Evolutionary conservation across 2,113 vertebrate species (phyloP).

Genomic region (Leuciscus idus): DNA sequence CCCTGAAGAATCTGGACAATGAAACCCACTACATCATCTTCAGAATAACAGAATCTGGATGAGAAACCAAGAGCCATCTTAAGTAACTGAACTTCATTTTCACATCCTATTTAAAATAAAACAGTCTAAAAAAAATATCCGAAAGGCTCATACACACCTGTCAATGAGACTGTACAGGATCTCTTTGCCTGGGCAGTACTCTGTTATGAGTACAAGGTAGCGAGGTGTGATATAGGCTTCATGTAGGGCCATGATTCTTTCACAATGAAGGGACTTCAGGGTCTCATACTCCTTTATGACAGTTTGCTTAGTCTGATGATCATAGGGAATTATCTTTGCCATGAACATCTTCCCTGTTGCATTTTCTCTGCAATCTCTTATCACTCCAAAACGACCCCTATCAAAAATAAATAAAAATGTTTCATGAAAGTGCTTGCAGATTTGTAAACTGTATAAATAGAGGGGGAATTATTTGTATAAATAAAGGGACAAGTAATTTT

Average conservation of each 20-base stretch:
- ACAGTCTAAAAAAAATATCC: background rate
- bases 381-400: slow-evolving; percentile 91
- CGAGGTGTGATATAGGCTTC: slow-evolving; percentile 95
- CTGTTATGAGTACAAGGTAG: slow-evolving; percentile 93
- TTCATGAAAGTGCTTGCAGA: background rate
- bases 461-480: background rate
- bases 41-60: slow-evolving; percentile 90
- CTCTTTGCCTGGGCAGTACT: slow-evolving; percentile 89
- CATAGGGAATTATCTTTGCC: slow-evolving; percentile 92
- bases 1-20: slow-evolving; percentile 90
- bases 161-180: slow-evolving; percentile 90
- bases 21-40: slow-evolving; percentile 90
- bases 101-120: background rate
- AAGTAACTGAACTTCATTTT: background rate
- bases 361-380: slow-evolving; percentile 91
- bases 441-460: background rate
- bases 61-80: background rate
- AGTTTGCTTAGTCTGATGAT: slow-evolving; percentile 80
- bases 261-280: slow-evolving; percentile 85
- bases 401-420: background rate
- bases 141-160: slow-evolving; percentile 71
- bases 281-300: slow-evolving; percentile 93
- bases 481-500: background rate
- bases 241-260: slow-evolving; percentile 89
- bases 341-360: slow-evolving; percentile 87